Evolutionary conservation across 2,888 invertebrate species (phyloP).

Genomic region (Sarcophaga caerulescens): DNA sequence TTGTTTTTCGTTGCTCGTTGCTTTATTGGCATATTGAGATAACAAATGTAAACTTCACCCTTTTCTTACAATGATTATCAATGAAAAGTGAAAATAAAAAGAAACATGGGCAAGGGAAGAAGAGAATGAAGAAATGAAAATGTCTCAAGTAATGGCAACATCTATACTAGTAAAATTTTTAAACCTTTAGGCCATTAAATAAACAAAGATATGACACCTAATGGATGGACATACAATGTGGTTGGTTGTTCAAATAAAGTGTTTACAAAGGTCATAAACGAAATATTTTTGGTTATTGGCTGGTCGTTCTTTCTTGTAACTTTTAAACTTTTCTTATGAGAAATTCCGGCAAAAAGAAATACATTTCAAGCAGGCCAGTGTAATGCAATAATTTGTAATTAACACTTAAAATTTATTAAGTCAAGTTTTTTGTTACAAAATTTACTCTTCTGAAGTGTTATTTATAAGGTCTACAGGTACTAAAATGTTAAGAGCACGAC

Average conservation of each 20-base stretch:
- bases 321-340: conserved; percentile 24
- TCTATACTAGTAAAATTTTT: conserved; percentile 19
- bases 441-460: background rate
- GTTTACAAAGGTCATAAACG: conserved; percentile 33
- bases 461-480: conserved; percentile 6
- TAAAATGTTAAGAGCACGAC: background rate
- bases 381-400: conserved; percentile 46
- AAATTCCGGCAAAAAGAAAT: background rate
- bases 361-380: background rate
- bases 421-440: conserved; percentile 28
- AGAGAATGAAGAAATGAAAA: background rate
- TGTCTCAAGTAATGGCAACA: background rate
- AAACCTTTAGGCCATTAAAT: conserved; percentile 46
- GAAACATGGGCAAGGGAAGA: no score
- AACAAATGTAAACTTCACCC: conserved; percentile 21
- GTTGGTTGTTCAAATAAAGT: no score
- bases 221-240: background rate
- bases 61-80: conserved; percentile 20
- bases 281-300: conserved; percentile 11
- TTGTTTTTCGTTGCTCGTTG: no score
- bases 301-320: background rate
- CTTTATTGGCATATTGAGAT: background rate
- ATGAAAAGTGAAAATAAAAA: background rate
- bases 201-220: conserved; percentile 31
- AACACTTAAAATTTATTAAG: conserved; percentile 59